phyloP scores from a whole-genome alignment of 2,888 invertebrate species.

The Lepetodrilus schrolli region DNA sequence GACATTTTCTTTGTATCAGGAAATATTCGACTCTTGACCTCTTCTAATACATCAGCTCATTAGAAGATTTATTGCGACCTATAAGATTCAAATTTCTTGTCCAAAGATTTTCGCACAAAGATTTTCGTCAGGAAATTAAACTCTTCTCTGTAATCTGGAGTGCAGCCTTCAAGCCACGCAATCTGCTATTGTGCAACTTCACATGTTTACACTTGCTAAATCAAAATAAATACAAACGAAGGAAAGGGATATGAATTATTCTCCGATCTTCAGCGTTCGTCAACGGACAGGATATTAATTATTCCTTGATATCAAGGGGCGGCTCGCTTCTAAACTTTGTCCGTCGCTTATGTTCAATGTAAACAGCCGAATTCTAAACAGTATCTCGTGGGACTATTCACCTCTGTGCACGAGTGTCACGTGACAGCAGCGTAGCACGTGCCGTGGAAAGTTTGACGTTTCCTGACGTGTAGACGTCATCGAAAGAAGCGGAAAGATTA shows the following conservation, averaged over 20 bases:
- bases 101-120: constrained; percentile 1
- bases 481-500: constrained; percentile 4
- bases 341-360: constrained; percentile 1
- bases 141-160: not conserved
- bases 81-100: constrained; percentile 15
- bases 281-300: constrained; percentile 14
- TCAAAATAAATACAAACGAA: constrained; percentile 15
- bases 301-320: constrained; percentile 18
- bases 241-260: constrained; percentile 12
- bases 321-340: constrained; percentile 22
- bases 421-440: not conserved
- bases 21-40: not conserved
- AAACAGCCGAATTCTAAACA: constrained; percentile 1
- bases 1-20: too few species aligned
- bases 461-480: constrained; percentile 11
- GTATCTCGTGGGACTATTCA: constrained; percentile 16
- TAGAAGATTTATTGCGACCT: not conserved
- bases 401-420: constrained; percentile 5
- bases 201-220: constrained; percentile 16
- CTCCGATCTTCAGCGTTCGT: not conserved
- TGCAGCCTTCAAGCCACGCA: not conserved
- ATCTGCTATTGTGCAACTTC: constrained; percentile 13
- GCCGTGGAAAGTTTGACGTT: constrained; percentile 22
- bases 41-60: not conserved
- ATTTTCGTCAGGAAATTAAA: constrained; percentile 18